Evolutionary conservation across 2,797 vertebrate species (phyloP).

Genomic region (Thaleichthys pacificus): DNA sequence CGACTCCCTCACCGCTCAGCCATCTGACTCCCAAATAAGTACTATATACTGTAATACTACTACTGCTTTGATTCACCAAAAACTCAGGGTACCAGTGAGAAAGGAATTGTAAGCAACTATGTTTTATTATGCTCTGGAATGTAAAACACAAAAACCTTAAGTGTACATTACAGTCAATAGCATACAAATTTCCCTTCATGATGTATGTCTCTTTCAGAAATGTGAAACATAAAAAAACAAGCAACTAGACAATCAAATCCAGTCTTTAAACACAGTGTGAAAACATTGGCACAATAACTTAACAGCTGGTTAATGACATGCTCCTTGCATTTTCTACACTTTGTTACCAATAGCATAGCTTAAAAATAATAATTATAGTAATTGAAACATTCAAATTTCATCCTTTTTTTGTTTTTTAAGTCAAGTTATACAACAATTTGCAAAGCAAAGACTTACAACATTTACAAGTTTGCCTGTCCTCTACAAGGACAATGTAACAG

Average conservation of each 20-base stretch:
- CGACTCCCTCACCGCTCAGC: no score
- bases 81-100: not conserved
- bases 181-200: slow-evolving; percentile 17
- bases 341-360: not conserved
- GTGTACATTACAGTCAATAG: slow-evolving; percentile 17
- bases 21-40: no score
- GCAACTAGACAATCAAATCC: not conserved
- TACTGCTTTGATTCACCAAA: not conserved
- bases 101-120: not conserved
- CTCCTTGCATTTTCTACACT: not conserved
- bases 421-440: not conserved
- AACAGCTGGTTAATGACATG: not conserved
- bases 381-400: no score
- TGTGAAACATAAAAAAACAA: slow-evolving; percentile 7
- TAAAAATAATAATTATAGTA: no score
- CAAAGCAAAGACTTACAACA: slow-evolving; percentile 4
- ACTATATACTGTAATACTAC: no score
- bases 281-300: slow-evolving; percentile 7
- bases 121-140: slow-evolving; percentile 34
- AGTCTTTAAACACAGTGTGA: slow-evolving; percentile 10
- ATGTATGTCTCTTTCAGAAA: slow-evolving; percentile 11
- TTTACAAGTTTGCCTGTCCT: not conserved
- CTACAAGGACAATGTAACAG: slow-evolving; percentile 3
- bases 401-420: no score
- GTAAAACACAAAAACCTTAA: slow-evolving; percentile 22